These are phyloP conservation scores for Melikaiella ostensackeni DNA, from an alignment of 2,888 invertebrate species.

Conservation along the genomic window DNA sequence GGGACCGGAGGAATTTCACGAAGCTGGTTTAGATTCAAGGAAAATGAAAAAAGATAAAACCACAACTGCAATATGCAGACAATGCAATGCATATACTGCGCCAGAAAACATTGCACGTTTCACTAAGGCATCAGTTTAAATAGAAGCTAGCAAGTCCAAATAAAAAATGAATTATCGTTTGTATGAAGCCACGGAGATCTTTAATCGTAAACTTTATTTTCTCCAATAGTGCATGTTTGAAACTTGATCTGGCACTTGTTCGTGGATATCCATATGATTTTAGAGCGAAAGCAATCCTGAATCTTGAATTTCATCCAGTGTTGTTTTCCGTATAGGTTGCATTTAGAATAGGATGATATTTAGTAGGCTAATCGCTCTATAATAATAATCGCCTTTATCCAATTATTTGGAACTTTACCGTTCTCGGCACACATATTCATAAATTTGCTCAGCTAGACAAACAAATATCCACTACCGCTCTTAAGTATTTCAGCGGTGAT, in stretches of 20 bases:
- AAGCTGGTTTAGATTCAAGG: neutral
- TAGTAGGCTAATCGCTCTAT: too few relatives aligned
- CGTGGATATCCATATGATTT: neutral
- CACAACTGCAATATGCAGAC: conserved; percentile 10
- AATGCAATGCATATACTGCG: neutral
- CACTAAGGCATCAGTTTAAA: neutral
- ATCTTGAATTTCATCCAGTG: neutral
- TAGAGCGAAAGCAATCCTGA: conserved; percentile 3
- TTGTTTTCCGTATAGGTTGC: too few relatives aligned
- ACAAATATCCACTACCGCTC: too few relatives aligned
- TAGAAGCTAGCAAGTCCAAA: too few relatives aligned
- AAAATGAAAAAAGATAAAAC: neutral
- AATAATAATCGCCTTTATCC: too few relatives aligned
- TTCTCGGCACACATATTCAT: too few relatives aligned
- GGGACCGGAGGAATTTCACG: neutral
- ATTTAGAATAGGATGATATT: too few relatives aligned
- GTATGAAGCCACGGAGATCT: too few relatives aligned
- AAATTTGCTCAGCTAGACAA: too few relatives aligned
- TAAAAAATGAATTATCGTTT: neutral
- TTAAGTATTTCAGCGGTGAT: too few relatives aligned
- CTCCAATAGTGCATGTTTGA: neutral
- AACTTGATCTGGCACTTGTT: neutral
- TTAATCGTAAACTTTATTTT: conserved; percentile 7
- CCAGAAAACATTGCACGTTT: conserved; percentile 11
- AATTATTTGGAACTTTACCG: too few relatives aligned